Percentiles rank a stretch among this genome's conserved stretches.
These are phyloP conservation scores for Sialis fuliginosa DNA, from an alignment of 2,888 invertebrate species.

Conservation along the genomic window DNA sequence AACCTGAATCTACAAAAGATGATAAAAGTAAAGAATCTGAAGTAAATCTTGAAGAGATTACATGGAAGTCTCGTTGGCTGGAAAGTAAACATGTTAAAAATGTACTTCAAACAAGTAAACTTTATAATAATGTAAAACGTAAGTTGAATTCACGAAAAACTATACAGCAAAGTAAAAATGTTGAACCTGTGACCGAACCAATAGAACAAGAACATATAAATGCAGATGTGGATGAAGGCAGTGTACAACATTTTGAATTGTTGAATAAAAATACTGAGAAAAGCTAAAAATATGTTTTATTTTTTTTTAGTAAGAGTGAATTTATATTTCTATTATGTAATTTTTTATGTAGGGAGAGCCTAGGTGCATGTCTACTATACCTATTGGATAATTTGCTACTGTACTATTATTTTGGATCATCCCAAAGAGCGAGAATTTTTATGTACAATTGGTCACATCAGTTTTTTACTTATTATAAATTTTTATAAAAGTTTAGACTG, in stretches of 20 bases:
- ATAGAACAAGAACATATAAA: background rate
- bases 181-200: background rate
- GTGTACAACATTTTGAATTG: slow-evolving; percentile 2
- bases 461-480: no score
- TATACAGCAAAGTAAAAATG: background rate
- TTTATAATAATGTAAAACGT: slow-evolving; percentile 5
- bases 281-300: background rate
- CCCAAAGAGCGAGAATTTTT: no score
- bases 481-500: no score
- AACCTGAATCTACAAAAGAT: background rate
- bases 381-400: no score
- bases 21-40: background rate
- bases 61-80: slow-evolving; percentile 5
- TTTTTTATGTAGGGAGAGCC: no score
- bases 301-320: background rate
- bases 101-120: slow-evolving; percentile 5
- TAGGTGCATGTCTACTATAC: no score
- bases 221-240: background rate
- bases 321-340: no score
- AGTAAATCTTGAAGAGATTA: background rate
- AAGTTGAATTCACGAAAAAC: background rate
- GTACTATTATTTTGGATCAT: no score
- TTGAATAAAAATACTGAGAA: background rate
- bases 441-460: no score
- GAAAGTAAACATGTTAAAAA: slow-evolving; percentile 3